Conservation (phyloP, 1,140 invertebrate species). For the Scaptomyza pallida region DNA sequence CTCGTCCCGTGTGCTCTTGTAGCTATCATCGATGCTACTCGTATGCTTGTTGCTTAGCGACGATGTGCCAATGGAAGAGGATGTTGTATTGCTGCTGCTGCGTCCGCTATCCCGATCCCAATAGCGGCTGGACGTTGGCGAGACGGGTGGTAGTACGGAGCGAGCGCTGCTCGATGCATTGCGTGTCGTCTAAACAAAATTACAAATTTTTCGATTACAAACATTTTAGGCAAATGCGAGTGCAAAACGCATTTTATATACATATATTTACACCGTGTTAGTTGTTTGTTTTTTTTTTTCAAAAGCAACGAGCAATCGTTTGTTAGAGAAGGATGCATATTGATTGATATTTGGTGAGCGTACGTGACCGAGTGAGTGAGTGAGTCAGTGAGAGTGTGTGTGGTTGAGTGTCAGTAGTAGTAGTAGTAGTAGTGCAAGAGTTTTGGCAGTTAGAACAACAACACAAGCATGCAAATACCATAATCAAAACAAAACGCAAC, state of each 20-base stretch:
- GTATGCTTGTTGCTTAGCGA: conserved; percentile 54
- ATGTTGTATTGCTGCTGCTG: conserved; percentile 43
- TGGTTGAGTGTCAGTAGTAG: conserved; percentile 3
- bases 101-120: conserved; percentile 73
- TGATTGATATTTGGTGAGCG: conserved; percentile 6
- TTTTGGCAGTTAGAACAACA: conserved; percentile 17
- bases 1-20: conserved; percentile 64
- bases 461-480: conserved; percentile 10
- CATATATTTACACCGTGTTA: conserved; percentile 17
- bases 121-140: conserved; percentile 77
- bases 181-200: conserved; percentile 54
- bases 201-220: conserved; percentile 15
- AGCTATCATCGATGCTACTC: conserved; percentile 62
- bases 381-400: conserved; percentile 7
- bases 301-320: conserved; percentile 62
- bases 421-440: too few relatives aligned
- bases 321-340: conserved; percentile 46
- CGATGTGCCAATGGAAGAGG: conserved; percentile 54
- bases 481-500: conserved; percentile 13
- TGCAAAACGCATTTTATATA: neutral
- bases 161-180: conserved; percentile 52
- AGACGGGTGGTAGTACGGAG: conserved; percentile 71
- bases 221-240: conserved; percentile 17
- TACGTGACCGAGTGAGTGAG: conserved; percentile 13
- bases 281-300: too few relatives aligned